Evolutionary conservation across 1,140 invertebrate genomes (phyloP).

Genomic region (Drosophila quadrilineata): DNA sequence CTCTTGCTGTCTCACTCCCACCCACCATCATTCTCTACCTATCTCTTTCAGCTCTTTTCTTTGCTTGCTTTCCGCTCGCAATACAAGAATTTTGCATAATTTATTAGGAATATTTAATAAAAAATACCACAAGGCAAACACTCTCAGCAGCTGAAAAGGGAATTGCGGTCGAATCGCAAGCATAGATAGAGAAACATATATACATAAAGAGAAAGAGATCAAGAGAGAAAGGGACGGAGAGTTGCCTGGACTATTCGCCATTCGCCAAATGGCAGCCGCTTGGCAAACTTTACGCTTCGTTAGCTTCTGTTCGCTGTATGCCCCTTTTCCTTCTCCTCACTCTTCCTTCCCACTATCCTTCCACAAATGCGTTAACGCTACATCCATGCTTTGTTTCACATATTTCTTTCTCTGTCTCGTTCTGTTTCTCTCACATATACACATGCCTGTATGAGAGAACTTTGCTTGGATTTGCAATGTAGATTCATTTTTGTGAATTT

Average conservation of each 20-base stretch:
- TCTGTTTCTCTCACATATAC: conserved; percentile 11
- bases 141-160: conserved; percentile 28
- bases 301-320: conserved; percentile 64
- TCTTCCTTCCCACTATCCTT: background rate
- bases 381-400: conserved; percentile 77
- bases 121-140: conserved; percentile 76
- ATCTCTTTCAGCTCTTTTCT: background rate
- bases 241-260: conserved; percentile 22
- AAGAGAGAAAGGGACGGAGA: background rate
- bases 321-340: conserved; percentile 23
- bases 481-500: conserved; percentile 73
- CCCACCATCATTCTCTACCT: background rate
- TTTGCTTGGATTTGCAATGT: conserved; percentile 73
- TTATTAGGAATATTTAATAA: conserved; percentile 79
- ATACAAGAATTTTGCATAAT: conserved; percentile 75
- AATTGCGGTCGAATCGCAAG: conserved; percentile 30
- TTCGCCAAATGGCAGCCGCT: conserved; percentile 47
- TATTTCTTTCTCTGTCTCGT: conserved; percentile 28
- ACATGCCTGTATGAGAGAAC: too few relatives aligned
- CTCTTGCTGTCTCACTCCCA: background rate
- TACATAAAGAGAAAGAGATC: background rate
- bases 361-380: conserved; percentile 58
- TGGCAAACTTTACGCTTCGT: conserved; percentile 76
- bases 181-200: background rate
- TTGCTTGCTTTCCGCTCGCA: conserved; percentile 39